Evolutionary conservation across 2,888 invertebrate genomes (phyloP), one percentile per base, ranked within the genome.

Genomic region (Lissocephala sabroskyi): DNA sequence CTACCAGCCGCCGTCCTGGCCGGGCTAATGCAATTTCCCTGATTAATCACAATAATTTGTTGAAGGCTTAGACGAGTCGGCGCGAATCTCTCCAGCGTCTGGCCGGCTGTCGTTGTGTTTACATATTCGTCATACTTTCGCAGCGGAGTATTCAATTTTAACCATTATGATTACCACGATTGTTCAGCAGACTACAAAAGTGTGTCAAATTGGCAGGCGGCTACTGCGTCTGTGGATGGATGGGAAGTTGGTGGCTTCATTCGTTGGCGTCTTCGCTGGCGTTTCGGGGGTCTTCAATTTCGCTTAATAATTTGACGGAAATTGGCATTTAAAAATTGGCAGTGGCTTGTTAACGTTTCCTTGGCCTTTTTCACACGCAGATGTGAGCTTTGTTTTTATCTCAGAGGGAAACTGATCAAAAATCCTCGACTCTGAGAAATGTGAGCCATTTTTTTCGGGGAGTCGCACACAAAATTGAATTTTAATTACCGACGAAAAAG

Each of bases 11-110:
- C n/a, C n/a, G n/a, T n/a, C n/a, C n/a, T n/a, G n/a, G n/a, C n/a
- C n/a, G n/a, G n/a, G n/a, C 70, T 77, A 70, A 75, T 75, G 73
- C 78, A 78, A 71, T 75, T 78, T 71, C 73, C 47, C 61, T 78
- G 73, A 73, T 73, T 73, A 71, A 73, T 78, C 78, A 65, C 76
- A 71, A 75, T 75, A 62, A 73, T 73, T 75, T 75, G 71, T 78
- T 75, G 78, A 55, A 65, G 73, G 78, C 71, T 71, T 77, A 77
- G 77, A 13, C 23, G 4, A 23, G 23, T 5, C 23, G 3, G 4
- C 7, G 23, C 7, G 23, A 23, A 7, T 23, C 3, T 3, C 3
- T 23, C 3, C 23, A 5, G 4, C 23, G 23, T 5, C 23, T 23
- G 7, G 3, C 3, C n/a, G 30, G 30, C 30, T 3, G 3, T 23